Percentiles rank a stretch among this genome's conserved stretches.
phyloP scores from a whole-genome alignment of 64 coral and sea anemone species.

The Pocillopora damicornis region DNA sequence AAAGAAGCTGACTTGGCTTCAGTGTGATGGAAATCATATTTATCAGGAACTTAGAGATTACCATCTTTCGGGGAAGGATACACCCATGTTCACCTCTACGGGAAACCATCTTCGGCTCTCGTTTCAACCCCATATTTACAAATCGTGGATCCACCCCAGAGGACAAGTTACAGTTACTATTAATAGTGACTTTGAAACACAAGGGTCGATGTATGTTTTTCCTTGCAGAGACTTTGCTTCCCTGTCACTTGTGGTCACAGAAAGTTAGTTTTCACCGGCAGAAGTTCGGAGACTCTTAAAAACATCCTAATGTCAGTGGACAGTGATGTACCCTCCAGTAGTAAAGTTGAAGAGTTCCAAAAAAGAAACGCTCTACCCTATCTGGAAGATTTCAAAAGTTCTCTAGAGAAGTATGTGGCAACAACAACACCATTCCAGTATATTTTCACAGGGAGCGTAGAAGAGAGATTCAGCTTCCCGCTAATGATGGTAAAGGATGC shows the following conservation, averaged over 20 bases:
- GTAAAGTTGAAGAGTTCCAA: neutral
- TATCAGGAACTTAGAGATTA: no score
- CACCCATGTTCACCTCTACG: no score
- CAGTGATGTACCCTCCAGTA: no score
- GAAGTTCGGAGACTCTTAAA: constrained; percentile 18
- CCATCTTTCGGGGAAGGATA: no score
- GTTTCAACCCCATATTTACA: no score
- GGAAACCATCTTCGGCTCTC: no score
- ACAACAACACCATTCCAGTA: neutral
- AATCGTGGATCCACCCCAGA: no score
- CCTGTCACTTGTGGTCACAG: constrained; percentile 39
- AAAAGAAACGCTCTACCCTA: neutral
- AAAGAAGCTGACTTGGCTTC: no score
- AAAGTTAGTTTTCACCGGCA: constrained; percentile 10
- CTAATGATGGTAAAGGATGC: neutral
- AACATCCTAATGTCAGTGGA: neutral
- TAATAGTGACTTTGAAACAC: no score
- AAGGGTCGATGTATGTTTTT: neutral
- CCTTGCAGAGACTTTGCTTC: neutral
- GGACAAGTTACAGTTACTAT: no score
- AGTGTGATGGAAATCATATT: no score
- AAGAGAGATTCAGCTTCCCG: constrained; percentile 18
- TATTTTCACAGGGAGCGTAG: neutral
- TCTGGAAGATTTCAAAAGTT: neutral
- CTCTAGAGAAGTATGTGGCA: neutral